These are phyloP conservation scores for Gyps fulvus DNA, from an alignment of 2,113 vertebrate genomes.

Conservation along the genomic window DNA sequence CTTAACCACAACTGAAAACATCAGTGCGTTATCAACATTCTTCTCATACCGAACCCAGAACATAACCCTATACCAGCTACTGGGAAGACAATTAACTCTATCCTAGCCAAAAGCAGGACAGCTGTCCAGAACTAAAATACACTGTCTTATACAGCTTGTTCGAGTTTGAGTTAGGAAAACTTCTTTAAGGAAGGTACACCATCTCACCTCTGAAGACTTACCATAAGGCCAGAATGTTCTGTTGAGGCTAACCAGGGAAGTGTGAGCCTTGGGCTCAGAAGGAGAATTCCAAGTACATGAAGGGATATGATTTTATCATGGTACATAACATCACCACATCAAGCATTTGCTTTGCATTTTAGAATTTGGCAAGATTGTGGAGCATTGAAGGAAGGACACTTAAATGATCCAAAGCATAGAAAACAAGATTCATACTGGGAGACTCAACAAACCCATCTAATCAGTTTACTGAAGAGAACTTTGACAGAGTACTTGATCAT, in stretches of 20 bases:
- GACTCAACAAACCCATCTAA: not conserved
- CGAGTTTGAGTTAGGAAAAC: not conserved
- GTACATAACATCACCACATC: not conserved
- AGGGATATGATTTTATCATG: not conserved
- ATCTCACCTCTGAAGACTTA: not conserved
- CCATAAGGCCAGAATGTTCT: not conserved
- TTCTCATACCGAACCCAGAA: too few species aligned
- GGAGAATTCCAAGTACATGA: not conserved
- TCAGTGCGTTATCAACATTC: too few species aligned
- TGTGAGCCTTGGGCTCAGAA: not conserved
- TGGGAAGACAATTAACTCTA: too few species aligned
- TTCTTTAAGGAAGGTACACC: not conserved
- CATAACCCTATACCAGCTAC: too few species aligned
- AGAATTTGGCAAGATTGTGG: not conserved
- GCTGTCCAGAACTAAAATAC: not conserved
- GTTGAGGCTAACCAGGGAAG: not conserved
- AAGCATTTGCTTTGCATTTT: not conserved
- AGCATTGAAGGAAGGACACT: not conserved
- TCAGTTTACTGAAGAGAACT: not conserved
- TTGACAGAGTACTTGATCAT: not conserved
- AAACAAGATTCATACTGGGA: not conserved
- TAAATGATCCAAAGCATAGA: not conserved
- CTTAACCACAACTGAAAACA: too few species aligned
- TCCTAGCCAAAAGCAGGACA: too few species aligned
- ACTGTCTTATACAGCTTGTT: not conserved